Evolutionary conservation across 2,113 vertebrate genomes (phyloP), one percentile per base, ranked within the genome.

Genomic region (Gadus chalcogrammus): DNA sequence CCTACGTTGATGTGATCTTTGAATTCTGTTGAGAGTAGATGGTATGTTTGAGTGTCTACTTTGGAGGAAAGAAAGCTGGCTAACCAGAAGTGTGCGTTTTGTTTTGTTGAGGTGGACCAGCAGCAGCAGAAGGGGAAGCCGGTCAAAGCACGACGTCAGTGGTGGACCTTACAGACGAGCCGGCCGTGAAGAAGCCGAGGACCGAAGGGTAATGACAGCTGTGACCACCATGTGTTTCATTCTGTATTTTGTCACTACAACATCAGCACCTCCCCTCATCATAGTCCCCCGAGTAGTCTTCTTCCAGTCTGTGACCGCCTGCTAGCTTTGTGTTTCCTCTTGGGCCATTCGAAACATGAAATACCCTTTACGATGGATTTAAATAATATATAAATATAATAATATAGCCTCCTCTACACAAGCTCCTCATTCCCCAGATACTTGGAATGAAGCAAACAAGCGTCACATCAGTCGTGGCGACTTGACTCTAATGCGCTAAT

Each of bases 121-220:
- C 75, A 88, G 91, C 85, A 74, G 56, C 48, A 4, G 69, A 65
- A 24, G 78, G 58, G 17, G 75, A 56, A 56, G 69, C 35, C 16
- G 82, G 87, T 9, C 81, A 27, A 24, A 53, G 65, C 56, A 31
- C 65, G 11, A 79, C 79, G 61, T 61, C 67, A 0, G 42, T 81
- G 16, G 86, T 85, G 15, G 85, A 88, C 13, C 82, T 78, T 67
- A 61, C 72, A 16, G 87, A 88, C 61, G 90, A 89, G 71, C 91
- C 92, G 55, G 81, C 35, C 12, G 53, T 81, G 15, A 92, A 93
- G 77, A 92, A 88, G 73, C 81, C 67, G 53, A 88, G 64, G 71
- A 91, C 83, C 13, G 87, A 91, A 9, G 80, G 76, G 91, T 92
- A 12, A 75, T 42, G 16, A 12, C 27, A 53, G 15, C 35, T 22